Evolutionary conservation across 2,113 vertebrate species (phyloP).

Genomic region (Girardinichthys multiradiatus): DNA sequence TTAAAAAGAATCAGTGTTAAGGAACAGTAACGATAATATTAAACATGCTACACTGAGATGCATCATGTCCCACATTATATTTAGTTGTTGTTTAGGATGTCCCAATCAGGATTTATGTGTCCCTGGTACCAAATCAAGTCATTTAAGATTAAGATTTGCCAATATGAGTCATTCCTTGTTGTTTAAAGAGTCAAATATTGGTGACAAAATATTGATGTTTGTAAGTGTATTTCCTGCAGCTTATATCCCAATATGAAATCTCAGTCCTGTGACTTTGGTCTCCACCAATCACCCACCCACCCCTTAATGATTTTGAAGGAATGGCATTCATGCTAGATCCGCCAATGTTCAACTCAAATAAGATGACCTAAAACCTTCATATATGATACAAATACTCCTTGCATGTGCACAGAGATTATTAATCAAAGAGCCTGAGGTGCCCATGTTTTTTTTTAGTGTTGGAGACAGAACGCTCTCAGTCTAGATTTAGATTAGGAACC

Average conservation of each 20-base stretch:
- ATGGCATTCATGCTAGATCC: neutral
- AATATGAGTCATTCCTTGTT: neutral
- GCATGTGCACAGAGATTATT: neutral
- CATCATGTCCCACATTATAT: neutral
- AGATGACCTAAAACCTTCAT: neutral
- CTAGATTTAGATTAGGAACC: slow-evolving; percentile 39
- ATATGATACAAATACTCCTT: neutral
- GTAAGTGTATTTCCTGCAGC: too few relatives aligned
- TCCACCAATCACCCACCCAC: neutral
- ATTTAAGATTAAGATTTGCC: neutral
- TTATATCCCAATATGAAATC: too few relatives aligned
- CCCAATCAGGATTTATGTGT: neutral
- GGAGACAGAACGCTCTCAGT: neutral
- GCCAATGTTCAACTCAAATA: neutral
- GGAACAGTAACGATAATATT: neutral
- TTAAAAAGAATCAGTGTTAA: neutral
- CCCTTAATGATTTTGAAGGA: neutral
- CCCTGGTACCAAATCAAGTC: neutral
- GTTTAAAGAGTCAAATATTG: neutral
- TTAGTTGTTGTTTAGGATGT: neutral
- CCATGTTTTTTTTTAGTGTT: neutral
- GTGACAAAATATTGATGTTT: neutral
- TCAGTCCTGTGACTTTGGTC: neutral
- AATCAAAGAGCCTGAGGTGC: too few relatives aligned
- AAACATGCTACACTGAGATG: too few relatives aligned